Conservation (phyloP, 2,888 invertebrate species). For the Therioaphis trifolii region DNA sequence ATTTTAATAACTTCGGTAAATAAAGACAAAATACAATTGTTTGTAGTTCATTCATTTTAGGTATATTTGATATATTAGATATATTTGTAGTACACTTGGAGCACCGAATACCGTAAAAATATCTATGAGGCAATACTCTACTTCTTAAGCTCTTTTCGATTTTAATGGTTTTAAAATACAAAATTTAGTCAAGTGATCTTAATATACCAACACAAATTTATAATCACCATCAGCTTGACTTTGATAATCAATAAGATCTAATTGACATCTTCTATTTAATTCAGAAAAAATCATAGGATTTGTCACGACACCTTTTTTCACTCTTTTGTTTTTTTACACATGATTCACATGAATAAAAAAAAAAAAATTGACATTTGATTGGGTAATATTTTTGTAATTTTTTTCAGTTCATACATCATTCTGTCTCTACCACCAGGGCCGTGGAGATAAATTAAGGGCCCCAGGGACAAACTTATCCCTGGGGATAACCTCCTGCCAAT, state of each 20-base stretch:
- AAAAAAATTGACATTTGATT: neutral
- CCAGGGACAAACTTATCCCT: too few species aligned
- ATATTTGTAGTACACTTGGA: slow-evolving; percentile 64
- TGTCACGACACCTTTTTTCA: neutral
- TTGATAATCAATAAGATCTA: slow-evolving; percentile 64
- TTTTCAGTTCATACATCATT: slow-evolving; percentile 52
- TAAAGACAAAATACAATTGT: too few species aligned
- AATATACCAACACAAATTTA: slow-evolving; percentile 67
- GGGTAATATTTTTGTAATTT: too few species aligned
- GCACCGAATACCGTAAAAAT: slow-evolving; percentile 64
- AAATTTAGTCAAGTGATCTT: slow-evolving; percentile 68
- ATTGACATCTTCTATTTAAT: slow-evolving; percentile 62
- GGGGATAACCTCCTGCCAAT: too few species aligned
- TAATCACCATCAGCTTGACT: slow-evolving; percentile 67
- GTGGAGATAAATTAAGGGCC: too few species aligned
- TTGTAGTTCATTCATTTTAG: too few species aligned
- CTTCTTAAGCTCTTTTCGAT: slow-evolving; percentile 67
- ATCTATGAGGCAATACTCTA: slow-evolving; percentile 66
- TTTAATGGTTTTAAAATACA: slow-evolving; percentile 65
- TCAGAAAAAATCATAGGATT: neutral
- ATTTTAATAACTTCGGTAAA: too few species aligned
- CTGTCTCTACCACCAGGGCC: neutral
- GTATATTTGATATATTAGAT: too few species aligned
- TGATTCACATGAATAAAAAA: slow-evolving; percentile 6
- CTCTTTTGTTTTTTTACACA: slow-evolving; percentile 9